phyloP scores from a whole-genome alignment of 2,113 vertebrate genomes.

The Phyllostomus hastatus region DNA sequence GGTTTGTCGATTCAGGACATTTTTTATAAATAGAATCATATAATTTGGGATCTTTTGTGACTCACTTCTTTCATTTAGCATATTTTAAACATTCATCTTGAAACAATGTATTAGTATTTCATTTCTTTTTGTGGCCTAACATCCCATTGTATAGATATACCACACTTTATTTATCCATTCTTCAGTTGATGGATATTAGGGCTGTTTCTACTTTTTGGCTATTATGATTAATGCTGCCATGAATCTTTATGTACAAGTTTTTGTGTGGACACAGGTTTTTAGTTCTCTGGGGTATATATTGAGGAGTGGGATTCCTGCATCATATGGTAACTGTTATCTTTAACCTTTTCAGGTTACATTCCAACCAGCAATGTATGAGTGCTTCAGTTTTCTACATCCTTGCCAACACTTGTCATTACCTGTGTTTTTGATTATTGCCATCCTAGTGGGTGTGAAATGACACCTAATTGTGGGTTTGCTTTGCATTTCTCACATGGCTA shows the following conservation, averaged over 20 bases:
- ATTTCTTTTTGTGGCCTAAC: background rate
- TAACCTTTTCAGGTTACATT: background rate
- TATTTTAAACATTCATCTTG: background rate
- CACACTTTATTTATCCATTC: background rate
- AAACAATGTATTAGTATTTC: background rate
- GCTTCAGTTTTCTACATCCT: background rate
- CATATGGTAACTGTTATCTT: background rate
- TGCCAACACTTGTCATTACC: background rate
- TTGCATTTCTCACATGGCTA: background rate
- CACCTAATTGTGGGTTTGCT: background rate
- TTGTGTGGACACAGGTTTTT: background rate
- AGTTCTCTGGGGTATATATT: background rate
- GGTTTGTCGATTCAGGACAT: background rate
- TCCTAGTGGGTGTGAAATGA: background rate
- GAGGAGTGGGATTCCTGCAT: background rate
- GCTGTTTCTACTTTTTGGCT: background rate
- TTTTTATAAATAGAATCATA: background rate
- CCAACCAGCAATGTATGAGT: background rate
- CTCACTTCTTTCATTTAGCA: background rate
- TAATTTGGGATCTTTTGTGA: background rate
- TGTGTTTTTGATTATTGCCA: background rate
- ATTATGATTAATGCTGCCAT: background rate
- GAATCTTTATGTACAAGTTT: background rate
- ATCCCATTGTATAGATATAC: background rate
- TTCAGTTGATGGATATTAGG: background rate